These are phyloP conservation scores for Eidolon dupreanum DNA, from an alignment of 2,797 vertebrate genomes.

Conservation along the genomic window DNA sequence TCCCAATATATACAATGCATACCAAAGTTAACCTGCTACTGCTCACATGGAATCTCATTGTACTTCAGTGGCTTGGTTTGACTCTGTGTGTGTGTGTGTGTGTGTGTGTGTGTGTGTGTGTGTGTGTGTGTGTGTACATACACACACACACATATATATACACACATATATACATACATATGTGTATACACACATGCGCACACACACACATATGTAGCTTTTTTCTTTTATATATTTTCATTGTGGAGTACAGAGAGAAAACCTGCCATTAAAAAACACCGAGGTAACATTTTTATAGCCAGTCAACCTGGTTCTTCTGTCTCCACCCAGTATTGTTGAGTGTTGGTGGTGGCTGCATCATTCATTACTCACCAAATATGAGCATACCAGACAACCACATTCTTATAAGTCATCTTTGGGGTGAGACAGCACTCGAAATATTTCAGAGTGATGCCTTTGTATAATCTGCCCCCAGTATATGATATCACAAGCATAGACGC, in stretches of 20 bases:
- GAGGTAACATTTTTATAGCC: slow-evolving; percentile 26
- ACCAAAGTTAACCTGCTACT: neutral
- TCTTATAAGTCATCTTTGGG: slow-evolving; percentile 16
- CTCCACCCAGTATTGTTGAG: neutral
- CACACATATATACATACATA: too few species aligned
- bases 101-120: neutral
- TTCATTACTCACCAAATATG: slow-evolving; percentile 35
- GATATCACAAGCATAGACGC: slow-evolving; percentile 5
- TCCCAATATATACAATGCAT: neutral
- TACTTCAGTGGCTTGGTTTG: slow-evolving; percentile 6
- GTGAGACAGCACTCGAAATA: neutral
- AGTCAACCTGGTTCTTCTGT: slow-evolving; percentile 17
- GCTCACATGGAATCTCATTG: neutral
- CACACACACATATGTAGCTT: neutral
- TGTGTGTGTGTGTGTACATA: neutral
- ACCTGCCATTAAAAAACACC: neutral
- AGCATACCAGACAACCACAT: slow-evolving; percentile 27
- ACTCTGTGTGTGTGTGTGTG: neutral
- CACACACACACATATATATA: too few species aligned
- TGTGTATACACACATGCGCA: neutral
- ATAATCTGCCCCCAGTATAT: neutral
- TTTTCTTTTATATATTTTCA: slow-evolving; percentile 48
- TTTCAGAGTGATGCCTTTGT: slow-evolving; percentile 46
- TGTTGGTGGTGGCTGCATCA: neutral
- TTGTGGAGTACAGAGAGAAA: slow-evolving; percentile 20